These are phyloP conservation scores for Berghia stephanieae DNA, from an alignment of 1,140 invertebrate genomes.

Conservation along the genomic window DNA sequence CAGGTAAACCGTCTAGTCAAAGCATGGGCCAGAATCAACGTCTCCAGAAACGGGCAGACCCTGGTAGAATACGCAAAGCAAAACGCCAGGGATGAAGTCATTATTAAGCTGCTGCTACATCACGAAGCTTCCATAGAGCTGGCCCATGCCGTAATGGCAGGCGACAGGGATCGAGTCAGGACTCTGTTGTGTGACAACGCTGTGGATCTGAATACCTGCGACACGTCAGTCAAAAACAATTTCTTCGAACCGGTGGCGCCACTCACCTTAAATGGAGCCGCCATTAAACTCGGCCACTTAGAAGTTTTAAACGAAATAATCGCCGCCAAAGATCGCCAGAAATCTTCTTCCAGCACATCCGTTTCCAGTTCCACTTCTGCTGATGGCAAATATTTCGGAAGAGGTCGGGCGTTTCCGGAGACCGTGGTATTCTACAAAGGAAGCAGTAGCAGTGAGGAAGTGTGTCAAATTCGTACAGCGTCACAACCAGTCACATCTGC, in stretches of 20 bases:
- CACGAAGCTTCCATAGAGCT: slow-evolving; percentile 60
- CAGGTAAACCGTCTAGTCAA: slow-evolving; percentile 54
- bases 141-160: slow-evolving; percentile 57
- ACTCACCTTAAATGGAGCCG: slow-evolving; percentile 51
- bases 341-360: no score
- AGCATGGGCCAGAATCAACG: slow-evolving; percentile 60
- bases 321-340: not conserved
- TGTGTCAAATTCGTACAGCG: no score
- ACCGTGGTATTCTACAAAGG: no score
- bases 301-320: slow-evolving; percentile 42
- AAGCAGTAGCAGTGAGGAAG: no score
- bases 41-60: slow-evolving; percentile 46
- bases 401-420: no score
- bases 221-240: slow-evolving; percentile 51
- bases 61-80: slow-evolving; percentile 57
- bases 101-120: slow-evolving; percentile 49
- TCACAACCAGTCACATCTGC: no score
- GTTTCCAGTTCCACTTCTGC: no score
- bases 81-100: slow-evolving; percentile 45
- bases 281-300: slow-evolving; percentile 53
- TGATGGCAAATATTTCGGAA: no score
- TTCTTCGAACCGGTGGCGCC: slow-evolving; percentile 50
- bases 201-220: slow-evolving; percentile 48
- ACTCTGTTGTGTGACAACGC: slow-evolving; percentile 45
- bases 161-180: slow-evolving; percentile 51